Evolutionary conservation across 2,888 invertebrate species (phyloP).

Genomic region (Beris morrisii): DNA sequence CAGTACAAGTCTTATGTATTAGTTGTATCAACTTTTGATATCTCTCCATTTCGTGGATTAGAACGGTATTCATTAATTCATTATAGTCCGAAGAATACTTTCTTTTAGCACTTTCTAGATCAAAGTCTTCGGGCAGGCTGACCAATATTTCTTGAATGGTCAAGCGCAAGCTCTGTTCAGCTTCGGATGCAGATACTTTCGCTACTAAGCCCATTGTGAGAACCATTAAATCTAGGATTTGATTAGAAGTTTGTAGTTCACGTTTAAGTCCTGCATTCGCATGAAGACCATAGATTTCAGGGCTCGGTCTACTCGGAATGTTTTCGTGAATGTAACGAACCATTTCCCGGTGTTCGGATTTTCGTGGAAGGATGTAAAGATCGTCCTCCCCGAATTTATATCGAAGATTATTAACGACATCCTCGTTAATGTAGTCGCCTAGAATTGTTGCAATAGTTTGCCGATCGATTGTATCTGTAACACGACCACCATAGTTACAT

Average conservation of each 20-base stretch:
- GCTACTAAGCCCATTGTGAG: conserved; percentile 69
- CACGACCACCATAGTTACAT: conserved; percentile 89
- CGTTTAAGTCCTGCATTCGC: conserved; percentile 88
- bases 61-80: conserved; percentile 86
- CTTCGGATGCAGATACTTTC: conserved; percentile 59
- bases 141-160: conserved; percentile 62
- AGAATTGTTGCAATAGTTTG: conserved; percentile 77
- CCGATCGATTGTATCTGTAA: conserved; percentile 89
- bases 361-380: conserved; percentile 71
- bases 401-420: conserved; percentile 63
- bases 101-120: conserved; percentile 49
- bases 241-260: conserved; percentile 75
- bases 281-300: conserved; percentile 88
- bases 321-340: conserved; percentile 72
- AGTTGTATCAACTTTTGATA: conserved; percentile 70
- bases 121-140: conserved; percentile 51
- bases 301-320: conserved; percentile 74
- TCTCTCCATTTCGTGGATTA: conserved; percentile 82
- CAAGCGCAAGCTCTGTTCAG: conserved; percentile 68
- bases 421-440: conserved; percentile 70
- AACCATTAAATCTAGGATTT: conserved; percentile 71
- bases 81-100: conserved; percentile 84
- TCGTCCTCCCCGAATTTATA: conserved; percentile 69
- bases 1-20: conserved; percentile 67
- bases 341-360: conserved; percentile 73